Percentiles rank a stretch among this genome's conserved stretches.
These are phyloP conservation scores for Zaprionus taronus DNA, from an alignment of 1,140 invertebrate genomes.

Conservation along the genomic window DNA sequence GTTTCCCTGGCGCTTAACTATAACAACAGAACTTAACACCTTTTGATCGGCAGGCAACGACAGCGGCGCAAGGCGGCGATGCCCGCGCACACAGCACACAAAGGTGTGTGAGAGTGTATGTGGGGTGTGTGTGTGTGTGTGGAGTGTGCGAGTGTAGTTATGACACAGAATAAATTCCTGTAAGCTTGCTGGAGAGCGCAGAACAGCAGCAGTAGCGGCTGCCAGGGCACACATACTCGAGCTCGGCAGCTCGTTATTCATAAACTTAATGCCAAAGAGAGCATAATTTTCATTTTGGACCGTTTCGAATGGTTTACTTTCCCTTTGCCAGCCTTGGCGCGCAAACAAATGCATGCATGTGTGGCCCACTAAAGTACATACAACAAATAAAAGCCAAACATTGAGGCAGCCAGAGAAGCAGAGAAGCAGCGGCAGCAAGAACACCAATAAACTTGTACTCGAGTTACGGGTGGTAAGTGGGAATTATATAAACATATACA, in stretches of 20 bases:
- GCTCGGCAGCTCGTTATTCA: slow-evolving; percentile 70
- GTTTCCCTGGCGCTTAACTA: slow-evolving; percentile 69
- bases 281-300: slow-evolving; percentile 78
- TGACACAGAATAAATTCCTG: slow-evolving; percentile 73
- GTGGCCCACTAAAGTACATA: slow-evolving; percentile 30
- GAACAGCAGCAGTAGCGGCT: slow-evolving; percentile 6
- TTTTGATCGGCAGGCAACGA: slow-evolving; percentile 73
- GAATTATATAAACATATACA: slow-evolving; percentile 82
- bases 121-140: slow-evolving; percentile 18
- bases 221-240: background rate
- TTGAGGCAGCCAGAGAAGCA: slow-evolving; percentile 34
- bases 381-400: slow-evolving; percentile 75
- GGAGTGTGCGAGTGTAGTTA: slow-evolving; percentile 60
- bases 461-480: slow-evolving; percentile 65
- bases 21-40: slow-evolving; percentile 79
- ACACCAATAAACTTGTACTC: slow-evolving; percentile 71
- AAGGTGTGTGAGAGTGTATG: slow-evolving; percentile 12
- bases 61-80: slow-evolving; percentile 31
- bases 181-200: slow-evolving; percentile 67
- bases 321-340: slow-evolving; percentile 35
- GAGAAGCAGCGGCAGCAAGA: slow-evolving; percentile 8
- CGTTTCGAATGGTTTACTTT: slow-evolving; percentile 65
- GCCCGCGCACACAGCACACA: slow-evolving; percentile 3
- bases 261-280: slow-evolving; percentile 82
- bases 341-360: background rate